phyloP scores from a whole-genome alignment of 1,140 invertebrate species.

The Xylocopa sonorina region DNA sequence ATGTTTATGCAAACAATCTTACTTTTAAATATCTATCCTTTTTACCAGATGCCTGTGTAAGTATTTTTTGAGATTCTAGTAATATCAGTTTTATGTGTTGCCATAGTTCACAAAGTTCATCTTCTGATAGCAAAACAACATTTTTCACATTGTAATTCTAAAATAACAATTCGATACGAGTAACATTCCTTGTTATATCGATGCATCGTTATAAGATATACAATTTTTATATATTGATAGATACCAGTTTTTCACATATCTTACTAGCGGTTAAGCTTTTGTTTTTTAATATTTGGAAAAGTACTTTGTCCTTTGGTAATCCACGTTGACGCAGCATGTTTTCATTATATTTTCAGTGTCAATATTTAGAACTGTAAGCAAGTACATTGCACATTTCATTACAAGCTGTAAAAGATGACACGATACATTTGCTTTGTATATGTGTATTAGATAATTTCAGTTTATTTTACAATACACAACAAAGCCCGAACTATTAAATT shows the following conservation, averaged over 20 bases:
- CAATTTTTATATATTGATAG: not conserved
- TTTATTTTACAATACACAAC: not conserved
- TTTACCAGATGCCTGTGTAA: not conserved
- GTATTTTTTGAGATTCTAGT: constrained; percentile 35
- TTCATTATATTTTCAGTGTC: not conserved
- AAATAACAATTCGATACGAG: constrained; percentile 22
- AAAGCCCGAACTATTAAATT: not conserved
- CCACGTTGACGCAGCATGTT: constrained; percentile 11
- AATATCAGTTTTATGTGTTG: constrained; percentile 36
- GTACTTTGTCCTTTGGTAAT: constrained; percentile 11
- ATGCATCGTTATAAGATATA: not conserved
- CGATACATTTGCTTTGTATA: not conserved
- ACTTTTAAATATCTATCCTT: constrained; percentile 20
- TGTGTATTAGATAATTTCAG: not conserved
- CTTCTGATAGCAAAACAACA: constrained; percentile 31
- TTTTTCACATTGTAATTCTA: constrained; percentile 40
- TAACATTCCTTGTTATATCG: not conserved
- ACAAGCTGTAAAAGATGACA: constrained; percentile 15
- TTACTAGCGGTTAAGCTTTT: not conserved
- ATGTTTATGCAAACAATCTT: not conserved
- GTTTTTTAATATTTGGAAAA: constrained; percentile 48
- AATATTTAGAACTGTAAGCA: not conserved
- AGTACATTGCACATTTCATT: not conserved
- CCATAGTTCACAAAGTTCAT: constrained; percentile 53
- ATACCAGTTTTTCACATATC: constrained; percentile 57